Evolutionary conservation across 2,797 vertebrate species (phyloP).

Genomic region (Gymnoscopelus braueri): DNA sequence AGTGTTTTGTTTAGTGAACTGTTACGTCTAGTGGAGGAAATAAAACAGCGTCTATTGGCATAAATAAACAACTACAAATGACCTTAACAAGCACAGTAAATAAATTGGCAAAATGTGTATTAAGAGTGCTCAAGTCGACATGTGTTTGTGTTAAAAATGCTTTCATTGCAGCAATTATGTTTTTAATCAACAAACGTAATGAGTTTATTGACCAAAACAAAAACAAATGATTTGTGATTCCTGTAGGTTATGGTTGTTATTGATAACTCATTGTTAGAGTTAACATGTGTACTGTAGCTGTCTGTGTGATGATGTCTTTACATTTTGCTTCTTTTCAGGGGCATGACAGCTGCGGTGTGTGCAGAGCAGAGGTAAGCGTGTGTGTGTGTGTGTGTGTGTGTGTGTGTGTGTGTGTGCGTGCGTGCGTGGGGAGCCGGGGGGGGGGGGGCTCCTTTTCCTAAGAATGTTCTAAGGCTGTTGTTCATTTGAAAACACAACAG

Average conservation of each 20-base stretch:
- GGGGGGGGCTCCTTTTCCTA: not conserved
- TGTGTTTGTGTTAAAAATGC: slow-evolving; percentile 4
- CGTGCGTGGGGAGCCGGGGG: not conserved
- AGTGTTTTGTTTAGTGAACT: slow-evolving; percentile 12
- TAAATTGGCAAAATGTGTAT: slow-evolving; percentile 46
- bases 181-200: slow-evolving; percentile 53
- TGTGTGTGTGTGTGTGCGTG: slow-evolving; percentile 15
- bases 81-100: slow-evolving; percentile 35
- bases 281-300: not conserved
- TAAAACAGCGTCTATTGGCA: slow-evolving; percentile 15
- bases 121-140: slow-evolving; percentile 2
- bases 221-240: slow-evolving; percentile 39
- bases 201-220: slow-evolving; percentile 55
- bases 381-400: not conserved
- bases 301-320: slow-evolving; percentile 18
- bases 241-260: slow-evolving; percentile 28
- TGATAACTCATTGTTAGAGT: slow-evolving; percentile 4
- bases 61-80: not conserved
- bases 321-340: slow-evolving; percentile 63
- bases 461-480: slow-evolving; percentile 16
- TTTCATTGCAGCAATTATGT: slow-evolving; percentile 3
- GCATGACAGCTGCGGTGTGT: slow-evolving; percentile 62
- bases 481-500: not conserved
- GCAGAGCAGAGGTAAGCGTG: slow-evolving; percentile 76
- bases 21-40: slow-evolving; percentile 9